Conservation (phyloP, 2,888 invertebrate species). For the Fragum whitleyi region DNA sequence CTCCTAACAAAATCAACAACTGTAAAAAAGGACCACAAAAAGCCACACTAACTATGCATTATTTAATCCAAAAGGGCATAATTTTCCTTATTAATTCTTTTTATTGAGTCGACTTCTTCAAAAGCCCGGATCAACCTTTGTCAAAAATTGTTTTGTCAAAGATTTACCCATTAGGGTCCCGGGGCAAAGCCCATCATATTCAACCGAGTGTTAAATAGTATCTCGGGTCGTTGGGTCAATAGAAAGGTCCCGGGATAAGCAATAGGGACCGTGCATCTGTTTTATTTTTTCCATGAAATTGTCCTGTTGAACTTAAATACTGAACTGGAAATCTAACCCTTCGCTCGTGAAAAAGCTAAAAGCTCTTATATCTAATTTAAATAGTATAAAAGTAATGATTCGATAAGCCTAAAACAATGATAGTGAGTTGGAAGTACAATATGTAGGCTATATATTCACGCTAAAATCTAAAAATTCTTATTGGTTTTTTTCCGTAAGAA, state of each 20-base stretch:
- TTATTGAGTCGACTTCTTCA: constrained; percentile 29
- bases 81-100: constrained; percentile 24
- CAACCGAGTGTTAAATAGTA: constrained; percentile 56
- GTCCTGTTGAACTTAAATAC: constrained; percentile 46
- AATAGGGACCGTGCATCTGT: constrained; percentile 61
- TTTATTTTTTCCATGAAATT: constrained; percentile 42
- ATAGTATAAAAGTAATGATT: too few relatives aligned
- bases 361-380: too few relatives aligned
- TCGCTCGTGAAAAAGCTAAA: neutral
- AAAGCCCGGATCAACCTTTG: constrained; percentile 13
- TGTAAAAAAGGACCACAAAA: constrained; percentile 16
- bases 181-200: constrained; percentile 25
- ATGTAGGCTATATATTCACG: too few relatives aligned
- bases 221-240: constrained; percentile 54
- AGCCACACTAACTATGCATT: constrained; percentile 17
- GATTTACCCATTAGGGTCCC: constrained; percentile 10
- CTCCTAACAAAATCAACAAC: constrained; percentile 17
- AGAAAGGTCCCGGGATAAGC: constrained; percentile 55
- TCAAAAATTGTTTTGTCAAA: constrained; percentile 9
- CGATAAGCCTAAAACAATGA: too few relatives aligned
- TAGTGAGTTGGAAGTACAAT: too few relatives aligned
- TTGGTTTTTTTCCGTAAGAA: too few relatives aligned
- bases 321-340: constrained; percentile 8
- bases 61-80: constrained; percentile 20
- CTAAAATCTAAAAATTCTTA: too few relatives aligned